Conservation (phyloP, 2,113 vertebrate genomes). For the Microcebus ravelobensis region DNA sequence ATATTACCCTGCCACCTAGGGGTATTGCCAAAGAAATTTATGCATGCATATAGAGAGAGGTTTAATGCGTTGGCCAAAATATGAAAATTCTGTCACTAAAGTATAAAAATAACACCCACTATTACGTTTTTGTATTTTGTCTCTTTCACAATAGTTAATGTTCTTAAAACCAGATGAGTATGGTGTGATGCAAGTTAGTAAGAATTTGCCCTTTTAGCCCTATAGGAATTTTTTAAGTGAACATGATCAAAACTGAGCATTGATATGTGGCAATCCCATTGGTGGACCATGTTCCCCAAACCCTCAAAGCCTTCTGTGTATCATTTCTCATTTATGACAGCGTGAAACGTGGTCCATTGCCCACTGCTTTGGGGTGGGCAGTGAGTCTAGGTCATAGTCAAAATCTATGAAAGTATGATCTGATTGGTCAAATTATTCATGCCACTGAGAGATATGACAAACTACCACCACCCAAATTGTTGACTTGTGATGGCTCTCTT, state of each 20-base stretch:
- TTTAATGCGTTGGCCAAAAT: background rate
- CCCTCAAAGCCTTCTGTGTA: rapidly evolving
- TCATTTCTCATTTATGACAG: background rate
- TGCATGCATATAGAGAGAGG: background rate
- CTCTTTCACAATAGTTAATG: background rate
- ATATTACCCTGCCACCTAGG: constrained; percentile 75
- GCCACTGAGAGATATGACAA: background rate
- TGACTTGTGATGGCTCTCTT: background rate
- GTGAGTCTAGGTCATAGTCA: rapidly evolving
- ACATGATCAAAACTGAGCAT: rapidly evolving
- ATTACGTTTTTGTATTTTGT: background rate
- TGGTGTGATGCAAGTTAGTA: too few relatives aligned
- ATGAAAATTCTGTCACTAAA: background rate
- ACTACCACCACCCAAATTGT: rapidly evolving
- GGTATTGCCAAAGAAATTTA: constrained; percentile 54
- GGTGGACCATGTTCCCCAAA: rapidly evolving
- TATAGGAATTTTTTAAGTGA: too few relatives aligned
- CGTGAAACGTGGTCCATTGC: rapidly evolving
- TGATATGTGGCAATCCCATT: rapidly evolving
- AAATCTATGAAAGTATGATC: too few relatives aligned
- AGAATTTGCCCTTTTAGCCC: background rate
- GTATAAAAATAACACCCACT: too few relatives aligned
- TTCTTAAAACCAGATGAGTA: background rate
- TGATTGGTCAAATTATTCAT: too few relatives aligned
- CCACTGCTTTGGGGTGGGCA: too few relatives aligned